Evolutionary conservation across 2,888 invertebrate species (phyloP), one percentile per base, ranked within the genome.

Genomic region (Drosophila meridionalis): DNA sequence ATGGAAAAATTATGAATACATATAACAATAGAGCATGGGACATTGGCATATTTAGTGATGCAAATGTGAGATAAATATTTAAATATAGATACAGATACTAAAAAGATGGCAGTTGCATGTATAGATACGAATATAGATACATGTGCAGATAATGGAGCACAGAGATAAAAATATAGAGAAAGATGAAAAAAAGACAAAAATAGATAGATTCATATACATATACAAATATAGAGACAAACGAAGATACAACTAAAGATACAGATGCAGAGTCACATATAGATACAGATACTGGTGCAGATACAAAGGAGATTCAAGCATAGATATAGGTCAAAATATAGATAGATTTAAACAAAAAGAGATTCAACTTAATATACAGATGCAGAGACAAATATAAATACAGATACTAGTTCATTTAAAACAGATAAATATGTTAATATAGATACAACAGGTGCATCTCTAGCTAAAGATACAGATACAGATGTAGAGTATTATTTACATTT

Each of bases 141-240:
- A 34, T 11, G 20, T 20, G 4, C 3, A 34, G 11, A 32, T 20
- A n/a, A 3, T 26, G 7, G 12, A 12, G 2, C 20, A 52, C 0
- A 36, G 12, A 11, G 36, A 9, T 4, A 52, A 26, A 12, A 5
- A 12, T 26, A 34, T 0, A 43, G 7, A 20, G 1, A 20, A 9
- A 28, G 4, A 43, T 43, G 20, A 4, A 20, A 4, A 45, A 14
- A 30, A 30, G 8, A 28, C 40, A 48, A 7, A 32, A 14, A 30
- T 14, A 62, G 57, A 55, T 71, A 53, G 57, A 55, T 71, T 47
- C 32, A 63, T 40, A 14, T 57, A 43, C 57, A 73, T 57, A 40
- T 14, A 47, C 12, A 59, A 12, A 52, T 43, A 43, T 30, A 67
- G 60, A 48, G 48, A 56, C 48, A 67, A 20, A 14, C 28, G 38